Percentiles rank a stretch among this genome's conserved stretches.
Conservation (phyloP, 2,888 invertebrate genomes). For the Psylliodes chrysocephalus region DNA sequence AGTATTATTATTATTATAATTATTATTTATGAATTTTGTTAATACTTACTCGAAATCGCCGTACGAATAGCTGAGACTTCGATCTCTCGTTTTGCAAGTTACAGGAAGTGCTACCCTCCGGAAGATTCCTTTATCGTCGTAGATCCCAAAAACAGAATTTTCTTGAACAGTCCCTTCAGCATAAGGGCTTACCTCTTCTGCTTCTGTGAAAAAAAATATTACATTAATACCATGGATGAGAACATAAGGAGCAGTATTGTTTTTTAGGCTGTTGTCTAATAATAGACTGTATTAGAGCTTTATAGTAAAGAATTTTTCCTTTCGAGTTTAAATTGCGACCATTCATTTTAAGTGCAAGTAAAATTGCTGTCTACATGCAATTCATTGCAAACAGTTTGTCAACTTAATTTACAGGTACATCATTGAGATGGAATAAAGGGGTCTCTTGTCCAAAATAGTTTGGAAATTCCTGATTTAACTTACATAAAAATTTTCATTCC, state of each 20-base stretch:
- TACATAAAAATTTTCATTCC: too few relatives aligned
- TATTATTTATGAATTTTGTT: too few relatives aligned
- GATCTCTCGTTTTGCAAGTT: constrained; percentile 45
- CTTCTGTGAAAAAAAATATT: constrained; percentile 16
- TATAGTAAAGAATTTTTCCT: too few relatives aligned
- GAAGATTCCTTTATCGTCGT: constrained; percentile 47
- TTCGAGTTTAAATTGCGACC: too few relatives aligned
- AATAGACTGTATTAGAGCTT: too few relatives aligned
- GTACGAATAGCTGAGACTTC: constrained; percentile 55
- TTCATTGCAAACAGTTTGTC: not conserved
- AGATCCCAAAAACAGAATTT: constrained; percentile 49
- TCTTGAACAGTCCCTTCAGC: constrained; percentile 44
- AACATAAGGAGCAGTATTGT: too few relatives aligned
- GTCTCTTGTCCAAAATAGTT: too few relatives aligned
- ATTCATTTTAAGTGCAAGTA: not conserved
- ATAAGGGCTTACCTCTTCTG: constrained; percentile 47
- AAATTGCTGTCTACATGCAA: not conserved
- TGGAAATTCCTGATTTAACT: too few relatives aligned
- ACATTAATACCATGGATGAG: not conserved
- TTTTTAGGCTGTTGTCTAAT: too few relatives aligned
- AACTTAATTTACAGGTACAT: too few relatives aligned
- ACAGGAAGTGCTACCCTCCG: constrained; percentile 47
- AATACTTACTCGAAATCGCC: constrained; percentile 52
- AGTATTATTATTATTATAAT: too few relatives aligned
- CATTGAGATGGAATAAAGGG: too few relatives aligned